These are phyloP conservation scores for Coregonus clupeaformis DNA, from an alignment of 2,113 vertebrate species.

Conservation along the genomic window DNA sequence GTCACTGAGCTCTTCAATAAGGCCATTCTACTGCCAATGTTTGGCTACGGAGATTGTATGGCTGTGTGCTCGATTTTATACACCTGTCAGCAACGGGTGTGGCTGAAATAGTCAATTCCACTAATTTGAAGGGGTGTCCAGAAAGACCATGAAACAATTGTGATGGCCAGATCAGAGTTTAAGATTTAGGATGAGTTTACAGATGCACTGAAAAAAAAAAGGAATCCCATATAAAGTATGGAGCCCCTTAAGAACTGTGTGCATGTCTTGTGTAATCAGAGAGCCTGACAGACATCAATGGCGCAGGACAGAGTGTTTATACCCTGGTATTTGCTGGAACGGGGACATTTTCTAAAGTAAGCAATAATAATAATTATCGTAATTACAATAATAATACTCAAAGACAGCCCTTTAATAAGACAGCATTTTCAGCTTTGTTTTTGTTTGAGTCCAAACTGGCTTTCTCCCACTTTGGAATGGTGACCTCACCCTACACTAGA, in stretches of 20 bases:
- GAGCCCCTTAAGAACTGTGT: neutral
- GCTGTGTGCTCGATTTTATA: too few relatives aligned
- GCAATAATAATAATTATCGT: neutral
- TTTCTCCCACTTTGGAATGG: neutral
- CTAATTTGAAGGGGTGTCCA: too few relatives aligned
- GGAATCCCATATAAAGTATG: neutral
- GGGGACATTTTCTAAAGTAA: conserved; percentile 21
- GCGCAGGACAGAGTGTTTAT: neutral
- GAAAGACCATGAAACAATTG: too few relatives aligned
- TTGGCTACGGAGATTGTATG: too few relatives aligned
- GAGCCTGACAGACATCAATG: neutral
- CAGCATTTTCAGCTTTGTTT: neutral
- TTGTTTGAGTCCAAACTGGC: neutral
- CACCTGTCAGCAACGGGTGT: too few relatives aligned
- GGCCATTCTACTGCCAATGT: too few relatives aligned
- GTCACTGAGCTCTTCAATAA: too few relatives aligned
- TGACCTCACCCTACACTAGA: neutral
- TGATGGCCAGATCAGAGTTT: too few relatives aligned
- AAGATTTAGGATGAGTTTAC: neutral
- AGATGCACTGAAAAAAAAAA: neutral
- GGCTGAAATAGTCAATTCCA: too few relatives aligned
- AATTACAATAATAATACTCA: neutral
- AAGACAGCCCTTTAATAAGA: neutral
- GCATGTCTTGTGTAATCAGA: conserved; percentile 2
- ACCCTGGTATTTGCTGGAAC: neutral